Conservation (phyloP, 2,113 vertebrate genomes). For the Bufo gargarizans region DNA sequence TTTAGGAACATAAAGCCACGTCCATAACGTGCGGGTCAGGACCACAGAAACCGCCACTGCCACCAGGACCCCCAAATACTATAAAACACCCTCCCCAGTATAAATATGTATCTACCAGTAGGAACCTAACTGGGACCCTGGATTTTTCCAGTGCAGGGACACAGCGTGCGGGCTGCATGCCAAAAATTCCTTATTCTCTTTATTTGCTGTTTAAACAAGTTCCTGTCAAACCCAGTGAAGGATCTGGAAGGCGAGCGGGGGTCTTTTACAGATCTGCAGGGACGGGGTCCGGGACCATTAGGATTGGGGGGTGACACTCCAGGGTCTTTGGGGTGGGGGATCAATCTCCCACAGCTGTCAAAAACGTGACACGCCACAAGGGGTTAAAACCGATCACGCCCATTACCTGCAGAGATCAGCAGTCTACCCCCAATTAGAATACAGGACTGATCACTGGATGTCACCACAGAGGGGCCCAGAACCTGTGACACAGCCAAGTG, state of each 20-base stretch:
- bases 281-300: not conserved
- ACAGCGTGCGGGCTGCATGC: not conserved
- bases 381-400: not conserved
- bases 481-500: not conserved
- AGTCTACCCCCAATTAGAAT: not conserved
- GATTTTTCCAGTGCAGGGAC: not conserved
- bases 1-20: not conserved
- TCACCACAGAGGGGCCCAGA: not conserved
- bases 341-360: not conserved
- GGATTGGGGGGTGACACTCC: not conserved
- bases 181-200: not conserved
- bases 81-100: too few species aligned
- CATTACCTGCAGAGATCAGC: not conserved
- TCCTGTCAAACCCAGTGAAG: not conserved
- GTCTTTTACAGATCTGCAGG: not conserved
- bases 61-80: not conserved
- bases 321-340: not conserved
- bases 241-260: not conserved
- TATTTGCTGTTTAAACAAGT: constrained; percentile 18
- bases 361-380: not conserved
- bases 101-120: too few species aligned
- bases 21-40: not conserved
- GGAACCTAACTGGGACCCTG: not conserved
- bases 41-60: not conserved
- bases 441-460: not conserved